Percentiles rank a stretch among this genome's conserved stretches.
Conservation (phyloP, 1,140 invertebrate species). For the Aphaenogaster ashmeadi region DNA sequence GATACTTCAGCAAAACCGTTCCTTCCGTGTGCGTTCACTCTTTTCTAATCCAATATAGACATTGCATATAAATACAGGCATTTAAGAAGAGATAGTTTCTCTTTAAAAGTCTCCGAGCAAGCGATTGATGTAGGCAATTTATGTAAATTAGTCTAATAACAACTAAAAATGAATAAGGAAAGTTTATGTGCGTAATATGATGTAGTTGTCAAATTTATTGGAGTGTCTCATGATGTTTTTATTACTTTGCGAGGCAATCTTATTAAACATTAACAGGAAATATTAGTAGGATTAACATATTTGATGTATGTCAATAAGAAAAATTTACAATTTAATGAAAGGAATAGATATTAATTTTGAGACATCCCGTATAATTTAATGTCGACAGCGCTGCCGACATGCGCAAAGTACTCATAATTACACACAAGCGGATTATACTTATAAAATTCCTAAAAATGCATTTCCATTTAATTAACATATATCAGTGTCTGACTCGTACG, state of each 20-base stretch:
- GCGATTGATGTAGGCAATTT: not conserved
- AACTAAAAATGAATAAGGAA: not conserved
- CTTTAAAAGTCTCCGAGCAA: not conserved
- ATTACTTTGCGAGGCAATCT: not conserved
- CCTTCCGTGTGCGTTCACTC: not conserved
- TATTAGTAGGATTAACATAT: not conserved
- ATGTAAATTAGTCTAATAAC: constrained; percentile 8
- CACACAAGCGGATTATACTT: constrained; percentile 39
- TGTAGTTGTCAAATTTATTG: not conserved
- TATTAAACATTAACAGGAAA: not conserved
- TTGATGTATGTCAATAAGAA: not conserved
- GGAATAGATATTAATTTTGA: not conserved
- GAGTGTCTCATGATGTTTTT: not conserved
- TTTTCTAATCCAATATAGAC: not conserved
- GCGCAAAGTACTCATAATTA: not conserved
- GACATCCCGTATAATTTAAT: not conserved
- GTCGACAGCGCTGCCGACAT: not conserved
- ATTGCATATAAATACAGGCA: not conserved
- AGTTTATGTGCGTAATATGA: not conserved
- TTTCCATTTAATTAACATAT: constrained; percentile 76
- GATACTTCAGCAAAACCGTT: no score
- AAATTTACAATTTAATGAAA: not conserved
- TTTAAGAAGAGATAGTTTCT: not conserved
- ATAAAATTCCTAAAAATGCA: constrained; percentile 53
- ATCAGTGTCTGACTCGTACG: constrained; percentile 33